Evolutionary conservation across 2,888 invertebrate genomes (phyloP).

Genomic region (Heliconius ismenius): DNA sequence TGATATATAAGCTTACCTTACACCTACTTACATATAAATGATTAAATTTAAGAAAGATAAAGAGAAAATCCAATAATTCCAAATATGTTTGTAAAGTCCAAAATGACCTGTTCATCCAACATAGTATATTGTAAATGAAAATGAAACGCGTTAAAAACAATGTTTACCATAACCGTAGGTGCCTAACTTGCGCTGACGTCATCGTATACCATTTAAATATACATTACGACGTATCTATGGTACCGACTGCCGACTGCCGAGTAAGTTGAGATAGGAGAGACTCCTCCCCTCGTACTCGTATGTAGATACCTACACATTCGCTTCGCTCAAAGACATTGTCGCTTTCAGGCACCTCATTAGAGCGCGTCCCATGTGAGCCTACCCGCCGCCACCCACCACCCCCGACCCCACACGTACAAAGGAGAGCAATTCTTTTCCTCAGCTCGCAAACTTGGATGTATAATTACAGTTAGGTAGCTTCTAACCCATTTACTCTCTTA

Average conservation of each 20-base stretch:
- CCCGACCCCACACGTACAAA: constrained; percentile 59
- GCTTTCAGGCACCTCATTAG: constrained; percentile 83
- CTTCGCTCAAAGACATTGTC: constrained; percentile 82
- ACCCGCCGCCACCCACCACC: constrained; percentile 54
- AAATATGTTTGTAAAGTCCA: too few relatives aligned
- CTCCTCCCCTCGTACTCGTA: constrained; percentile 77
- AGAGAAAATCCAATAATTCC: too few relatives aligned
- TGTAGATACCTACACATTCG: constrained; percentile 79
- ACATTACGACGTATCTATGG: constrained; percentile 49
- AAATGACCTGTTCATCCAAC: too few relatives aligned
- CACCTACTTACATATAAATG: too few relatives aligned
- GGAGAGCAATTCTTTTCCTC: constrained; percentile 76
- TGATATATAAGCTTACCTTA: too few relatives aligned
- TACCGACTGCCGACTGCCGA: constrained; percentile 41
- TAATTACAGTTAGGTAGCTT: constrained; percentile 75
- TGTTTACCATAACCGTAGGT: background rate
- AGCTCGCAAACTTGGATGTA: constrained; percentile 78
- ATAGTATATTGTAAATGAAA: too few relatives aligned
- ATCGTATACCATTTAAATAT: constrained; percentile 46
- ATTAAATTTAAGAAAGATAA: too few relatives aligned
- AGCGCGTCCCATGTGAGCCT: constrained; percentile 81
- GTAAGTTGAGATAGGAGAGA: constrained; percentile 57
- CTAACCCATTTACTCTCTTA: constrained; percentile 55
- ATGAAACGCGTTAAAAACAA: too few relatives aligned
- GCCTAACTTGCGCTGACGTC: constrained; percentile 1